These are phyloP conservation scores for Drosophila limbata DNA, from an alignment of 2,888 invertebrate species.

Conservation along the genomic window DNA sequence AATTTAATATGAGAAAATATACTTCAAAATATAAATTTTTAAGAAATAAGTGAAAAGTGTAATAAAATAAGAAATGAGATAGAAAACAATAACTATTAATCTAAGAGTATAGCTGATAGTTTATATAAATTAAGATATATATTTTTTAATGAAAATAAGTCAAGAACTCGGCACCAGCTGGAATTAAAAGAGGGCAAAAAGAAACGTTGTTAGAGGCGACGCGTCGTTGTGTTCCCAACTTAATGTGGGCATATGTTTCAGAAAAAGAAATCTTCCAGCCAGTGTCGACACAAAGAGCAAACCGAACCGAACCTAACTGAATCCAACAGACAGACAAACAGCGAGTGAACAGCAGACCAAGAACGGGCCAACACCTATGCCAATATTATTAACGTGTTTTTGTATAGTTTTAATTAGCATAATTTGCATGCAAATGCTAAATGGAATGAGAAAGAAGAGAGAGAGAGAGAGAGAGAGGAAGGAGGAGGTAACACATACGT, in stretches of 20 bases:
- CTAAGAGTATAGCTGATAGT: too few relatives aligned
- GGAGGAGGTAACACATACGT: background rate
- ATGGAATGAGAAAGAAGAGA: constrained; percentile 24
- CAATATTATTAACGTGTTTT: constrained; percentile 73
- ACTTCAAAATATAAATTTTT: too few relatives aligned
- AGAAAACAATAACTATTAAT: background rate
- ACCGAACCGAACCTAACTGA: constrained; percentile 18
- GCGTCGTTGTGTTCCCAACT: constrained; percentile 28
- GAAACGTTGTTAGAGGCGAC: constrained; percentile 9
- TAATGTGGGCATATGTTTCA: constrained; percentile 44
- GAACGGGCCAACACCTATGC: constrained; percentile 59
- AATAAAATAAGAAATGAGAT: background rate
- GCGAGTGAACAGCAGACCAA: constrained; percentile 7
- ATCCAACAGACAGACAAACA: constrained; percentile 7
- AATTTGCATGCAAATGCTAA: constrained; percentile 77
- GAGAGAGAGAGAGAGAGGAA: background rate
- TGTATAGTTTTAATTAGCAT: constrained; percentile 77
- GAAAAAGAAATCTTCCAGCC: constrained; percentile 47
- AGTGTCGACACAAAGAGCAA: constrained; percentile 23
- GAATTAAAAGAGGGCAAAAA: background rate
- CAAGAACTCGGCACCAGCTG: background rate
- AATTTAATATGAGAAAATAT: too few relatives aligned
- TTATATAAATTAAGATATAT: background rate
- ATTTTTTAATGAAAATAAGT: background rate
- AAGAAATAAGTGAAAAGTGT: too few relatives aligned